Evolutionary conservation across 2,113 vertebrate species (phyloP), one percentile per base, ranked within the genome.

Genomic region (Verasper variegatus): DNA sequence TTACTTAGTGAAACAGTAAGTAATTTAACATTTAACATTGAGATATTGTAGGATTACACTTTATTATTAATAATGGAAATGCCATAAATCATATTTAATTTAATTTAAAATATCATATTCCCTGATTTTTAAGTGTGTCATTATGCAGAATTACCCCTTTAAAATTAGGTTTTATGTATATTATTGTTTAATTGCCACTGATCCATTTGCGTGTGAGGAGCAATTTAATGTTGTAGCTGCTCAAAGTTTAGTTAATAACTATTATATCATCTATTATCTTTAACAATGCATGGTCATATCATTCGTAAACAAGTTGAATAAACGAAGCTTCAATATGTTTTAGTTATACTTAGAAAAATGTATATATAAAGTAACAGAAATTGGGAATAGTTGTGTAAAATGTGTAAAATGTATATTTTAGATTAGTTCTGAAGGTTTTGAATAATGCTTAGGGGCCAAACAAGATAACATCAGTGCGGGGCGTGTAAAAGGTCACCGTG

Each of bases 401-500:
- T 60, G 40, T 52, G 26, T 54, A 18, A 15, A 35, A 54, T 54
- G 5, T 5, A 54, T 54, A 7, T 68, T 55, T 55, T 37, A 2
- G 65, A 55, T 4, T 2, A 7, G 10, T 8, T 18, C 14, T 57
- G 52, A 45, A 13, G 54, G 8, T 58, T 3, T 45, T 14, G 35
- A 57, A 26, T 40, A 23, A 56, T 42, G 21, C 42, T 20, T 1
- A 18, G 47, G 15, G 45, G 45, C 45, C 26, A 54, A 51, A 20
- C 49, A 20, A 5, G 20, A 49, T 37, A 49, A 12, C 21, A 42
- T 68, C 9, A 52, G 73, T 17, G 61, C 12, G 18, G 71, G 4
- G 59, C 15, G 21, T 35, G 23, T 45, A 2, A 69, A 75, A 64
- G 54, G 54, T 81, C 78, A 65, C 24, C 47, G 2, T 55, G 37